These are phyloP conservation scores for Mycetomoellerius zeteki DNA, from an alignment of 1,140 invertebrate genomes.

Conservation along the genomic window DNA sequence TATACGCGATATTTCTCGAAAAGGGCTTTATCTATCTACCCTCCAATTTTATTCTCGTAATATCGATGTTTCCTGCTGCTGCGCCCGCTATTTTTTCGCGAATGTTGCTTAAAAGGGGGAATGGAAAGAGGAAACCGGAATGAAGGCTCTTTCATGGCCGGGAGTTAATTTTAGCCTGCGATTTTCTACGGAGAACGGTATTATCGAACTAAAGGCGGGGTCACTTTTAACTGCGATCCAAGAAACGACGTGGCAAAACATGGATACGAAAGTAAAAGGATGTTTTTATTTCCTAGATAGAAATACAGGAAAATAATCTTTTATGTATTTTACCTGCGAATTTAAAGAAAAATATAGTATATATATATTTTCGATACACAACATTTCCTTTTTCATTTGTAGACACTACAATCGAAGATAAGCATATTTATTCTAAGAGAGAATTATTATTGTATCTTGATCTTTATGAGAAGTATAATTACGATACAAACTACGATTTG, in stretches of 20 bases:
- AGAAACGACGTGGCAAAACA: not conserved
- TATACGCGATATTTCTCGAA: not conserved
- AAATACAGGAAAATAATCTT: not conserved
- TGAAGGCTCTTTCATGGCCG: slow-evolving; percentile 9
- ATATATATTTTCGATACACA: not conserved
- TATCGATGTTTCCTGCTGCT: not conserved
- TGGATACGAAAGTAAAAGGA: not conserved
- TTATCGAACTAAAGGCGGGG: slow-evolving; percentile 43
- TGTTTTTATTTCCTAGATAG: not conserved
- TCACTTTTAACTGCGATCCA: slow-evolving; percentile 36
- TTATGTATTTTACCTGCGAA: not conserved
- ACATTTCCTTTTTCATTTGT: not conserved
- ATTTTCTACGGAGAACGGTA: slow-evolving; percentile 26
- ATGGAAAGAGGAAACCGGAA: slow-evolving; percentile 4
- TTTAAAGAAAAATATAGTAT: slow-evolving; percentile 2
- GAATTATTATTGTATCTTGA: not conserved
- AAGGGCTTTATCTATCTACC: not conserved
- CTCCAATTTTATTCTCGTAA: not conserved
- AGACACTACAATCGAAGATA: not conserved
- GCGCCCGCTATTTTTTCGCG: slow-evolving; percentile 1
- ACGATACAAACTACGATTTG: not conserved
- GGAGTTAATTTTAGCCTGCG: slow-evolving; percentile 30
- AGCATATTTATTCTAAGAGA: not conserved
- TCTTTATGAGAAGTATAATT: not conserved
- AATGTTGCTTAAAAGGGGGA: slow-evolving; percentile 23